These are phyloP conservation scores for Catotricha subobsoleta DNA, from an alignment of 2,888 invertebrate species.

Conservation along the genomic window DNA sequence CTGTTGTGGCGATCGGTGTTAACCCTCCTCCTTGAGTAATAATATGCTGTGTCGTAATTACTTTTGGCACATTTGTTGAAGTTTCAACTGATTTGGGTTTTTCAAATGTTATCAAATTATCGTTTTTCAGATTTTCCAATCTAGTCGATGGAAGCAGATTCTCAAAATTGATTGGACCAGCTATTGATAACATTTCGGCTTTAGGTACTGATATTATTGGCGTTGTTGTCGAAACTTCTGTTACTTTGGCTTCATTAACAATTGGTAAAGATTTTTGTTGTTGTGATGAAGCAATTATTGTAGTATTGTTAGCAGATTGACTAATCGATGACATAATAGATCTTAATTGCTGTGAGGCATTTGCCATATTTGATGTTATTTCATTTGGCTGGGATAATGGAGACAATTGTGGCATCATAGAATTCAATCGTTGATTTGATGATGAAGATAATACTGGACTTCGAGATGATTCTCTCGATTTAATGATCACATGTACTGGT, in stretches of 20 bases:
- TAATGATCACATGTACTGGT: slow-evolving; percentile 17
- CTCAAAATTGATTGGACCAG: slow-evolving; percentile 35
- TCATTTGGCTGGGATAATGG: slow-evolving; percentile 55
- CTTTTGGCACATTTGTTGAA: background rate
- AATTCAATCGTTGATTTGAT: slow-evolving; percentile 1
- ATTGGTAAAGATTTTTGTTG: background rate
- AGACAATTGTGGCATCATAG: slow-evolving; percentile 42
- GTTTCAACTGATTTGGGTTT: background rate
- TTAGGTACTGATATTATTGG: slow-evolving; percentile 19
- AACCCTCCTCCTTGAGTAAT: background rate
- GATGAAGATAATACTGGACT: slow-evolving; percentile 16
- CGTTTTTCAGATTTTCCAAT: slow-evolving; percentile 28
- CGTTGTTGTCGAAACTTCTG: background rate
- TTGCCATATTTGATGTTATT: slow-evolving; percentile 51
- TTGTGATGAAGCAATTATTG: background rate
- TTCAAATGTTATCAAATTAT: background rate
- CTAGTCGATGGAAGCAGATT: slow-evolving; percentile 34
- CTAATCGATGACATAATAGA: slow-evolving; percentile 42
- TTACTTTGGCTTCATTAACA: background rate
- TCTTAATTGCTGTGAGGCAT: slow-evolving; percentile 48
- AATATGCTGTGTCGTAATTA: background rate
- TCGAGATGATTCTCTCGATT: slow-evolving; percentile 15
- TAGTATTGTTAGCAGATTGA: slow-evolving; percentile 3
- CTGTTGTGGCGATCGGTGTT: slow-evolving; percentile 1
- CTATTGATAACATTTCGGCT: too few relatives aligned